phyloP scores from a whole-genome alignment of 1,140 invertebrate species.

The Ceratosolen fusciceps region DNA sequence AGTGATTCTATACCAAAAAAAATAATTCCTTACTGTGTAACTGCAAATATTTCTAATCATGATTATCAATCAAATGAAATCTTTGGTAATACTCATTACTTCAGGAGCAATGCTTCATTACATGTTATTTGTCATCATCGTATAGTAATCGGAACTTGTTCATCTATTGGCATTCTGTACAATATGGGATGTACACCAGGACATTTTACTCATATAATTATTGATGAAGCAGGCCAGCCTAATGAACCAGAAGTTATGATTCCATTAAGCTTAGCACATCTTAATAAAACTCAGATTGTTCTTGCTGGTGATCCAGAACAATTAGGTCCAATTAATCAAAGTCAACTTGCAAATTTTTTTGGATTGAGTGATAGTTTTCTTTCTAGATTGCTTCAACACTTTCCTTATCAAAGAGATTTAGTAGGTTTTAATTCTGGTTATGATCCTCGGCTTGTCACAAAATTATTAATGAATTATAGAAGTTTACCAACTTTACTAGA shows the following conservation, averaged over 20 bases:
- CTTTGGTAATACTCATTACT: conserved; percentile 59
- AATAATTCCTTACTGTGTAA: conserved; percentile 81
- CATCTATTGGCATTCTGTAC: conserved; percentile 79
- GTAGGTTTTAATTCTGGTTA: conserved; percentile 74
- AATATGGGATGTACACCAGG: conserved; percentile 77
- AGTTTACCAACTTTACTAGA: conserved; percentile 84
- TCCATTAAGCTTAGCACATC: conserved; percentile 74
- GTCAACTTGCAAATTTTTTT: conserved; percentile 74
- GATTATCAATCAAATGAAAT: conserved; percentile 29
- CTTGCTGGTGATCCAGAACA: conserved; percentile 94
- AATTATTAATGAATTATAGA: conserved; percentile 83
- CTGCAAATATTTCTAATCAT: conserved; percentile 68
- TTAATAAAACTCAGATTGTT: conserved; percentile 78
- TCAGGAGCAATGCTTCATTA: conserved; percentile 71
- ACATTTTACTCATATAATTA: conserved; percentile 89
- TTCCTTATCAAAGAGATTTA: conserved; percentile 78
- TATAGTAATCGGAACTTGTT: conserved; percentile 88
- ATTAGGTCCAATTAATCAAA: conserved; percentile 86
- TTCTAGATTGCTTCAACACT: conserved; percentile 76
- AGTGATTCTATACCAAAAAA: conserved; percentile 74
- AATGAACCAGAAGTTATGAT: conserved; percentile 91
- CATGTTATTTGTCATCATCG: conserved; percentile 79
- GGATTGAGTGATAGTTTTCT: conserved; percentile 82
- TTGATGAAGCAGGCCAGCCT: conserved; percentile 93
- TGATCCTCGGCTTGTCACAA: conserved; percentile 80